Base-by-base conservation (phyloP, 2,113 vertebrate genomes). In the Zootoca vivipara region DNA sequence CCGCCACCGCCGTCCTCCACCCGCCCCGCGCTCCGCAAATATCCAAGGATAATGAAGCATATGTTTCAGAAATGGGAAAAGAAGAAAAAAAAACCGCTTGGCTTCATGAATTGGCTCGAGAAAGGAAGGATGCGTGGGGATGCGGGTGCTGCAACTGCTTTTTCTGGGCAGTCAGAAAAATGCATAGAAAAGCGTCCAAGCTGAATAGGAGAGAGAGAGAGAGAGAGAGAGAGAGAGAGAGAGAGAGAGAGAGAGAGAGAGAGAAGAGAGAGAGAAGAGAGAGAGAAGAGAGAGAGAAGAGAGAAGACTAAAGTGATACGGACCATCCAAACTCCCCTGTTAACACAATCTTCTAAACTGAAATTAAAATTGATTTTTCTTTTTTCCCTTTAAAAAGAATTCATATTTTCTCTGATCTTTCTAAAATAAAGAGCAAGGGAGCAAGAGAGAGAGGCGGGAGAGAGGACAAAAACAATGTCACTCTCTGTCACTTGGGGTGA, bases 381-480 rank as follows among this genome's bases (percentile, higher is more conserved):
- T 58, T 56, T 30, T 58, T n/a, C 97, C 95, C 94, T 97, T 97
- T 95, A 96, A 96, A 85, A 95, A 96, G 96, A 96, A 97, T 96
- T 97, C 97, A 97, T 96, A 97, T 96, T 97, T 95, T 94, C 95
- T 96, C 97, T 96, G 96, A 96, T 97, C 96, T 82, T 96, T 96
- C 96, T 96, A 96, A 95, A 96, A 97, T 95, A 94, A 95, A 96
- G 96, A 96, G 94, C 96, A 40, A 40, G 73, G 56, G 58, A 18
- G 69, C 7, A 7, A 24, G 40, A 18, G 94, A 94, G 35, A 12
- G 81, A 85, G 78, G 62, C 28, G 13, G 7, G 62, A 12, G 69
- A 62, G 20, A 72, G 52, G 86, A 33, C 6, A 18, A 30, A 30
- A 35, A 4, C 22, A 78, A 73, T 22, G 33, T 38, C 78, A 28